A percentile compares a stretch with the other conserved stretches of the same genome.
These are phyloP conservation scores for Sinosuthora webbiana DNA, from an alignment of 2,113 vertebrate species.

Conservation along the genomic window DNA sequence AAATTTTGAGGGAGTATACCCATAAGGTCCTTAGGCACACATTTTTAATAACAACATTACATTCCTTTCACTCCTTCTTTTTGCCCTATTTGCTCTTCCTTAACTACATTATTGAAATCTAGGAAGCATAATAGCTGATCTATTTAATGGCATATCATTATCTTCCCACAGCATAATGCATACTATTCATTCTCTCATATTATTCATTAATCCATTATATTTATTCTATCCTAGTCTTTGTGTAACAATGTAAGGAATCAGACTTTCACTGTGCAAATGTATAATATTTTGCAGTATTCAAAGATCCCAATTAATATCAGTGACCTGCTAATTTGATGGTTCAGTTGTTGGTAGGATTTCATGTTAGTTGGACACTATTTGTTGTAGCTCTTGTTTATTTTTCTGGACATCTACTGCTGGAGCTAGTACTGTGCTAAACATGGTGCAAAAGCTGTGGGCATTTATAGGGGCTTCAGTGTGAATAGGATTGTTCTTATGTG, in stretches of 20 bases:
- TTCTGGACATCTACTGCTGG: background rate
- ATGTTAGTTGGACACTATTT: background rate
- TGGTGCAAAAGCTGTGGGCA: fast-evolving
- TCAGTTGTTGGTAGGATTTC: background rate
- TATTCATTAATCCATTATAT: constrained; percentile 47
- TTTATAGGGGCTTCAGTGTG: background rate
- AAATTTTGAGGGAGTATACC: constrained; percentile 3
- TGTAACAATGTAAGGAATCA: constrained; percentile 7
- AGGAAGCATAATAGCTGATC: constrained; percentile 39
- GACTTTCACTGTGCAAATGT: constrained; percentile 16
- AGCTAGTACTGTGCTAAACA: background rate
- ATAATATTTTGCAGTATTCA: background rate
- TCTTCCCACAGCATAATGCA: constrained; percentile 32
- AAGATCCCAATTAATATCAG: constrained; percentile 15
- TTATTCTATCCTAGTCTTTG: constrained; percentile 22
- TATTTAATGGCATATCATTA: constrained; percentile 43
- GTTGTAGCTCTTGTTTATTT: background rate
- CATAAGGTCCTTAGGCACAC: background rate
- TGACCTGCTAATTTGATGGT: background rate
- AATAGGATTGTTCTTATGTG: background rate
- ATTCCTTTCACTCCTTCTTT: constrained; percentile 34
- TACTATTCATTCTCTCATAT: constrained; percentile 26
- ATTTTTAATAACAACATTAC: constrained; percentile 45
- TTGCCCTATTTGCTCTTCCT: constrained; percentile 14
- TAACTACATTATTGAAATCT: constrained; percentile 57